Percentiles rank a stretch among this genome's conserved stretches.
Conservation (phyloP, 2,113 vertebrate genomes). For the Coreoperca whiteheadi region DNA sequence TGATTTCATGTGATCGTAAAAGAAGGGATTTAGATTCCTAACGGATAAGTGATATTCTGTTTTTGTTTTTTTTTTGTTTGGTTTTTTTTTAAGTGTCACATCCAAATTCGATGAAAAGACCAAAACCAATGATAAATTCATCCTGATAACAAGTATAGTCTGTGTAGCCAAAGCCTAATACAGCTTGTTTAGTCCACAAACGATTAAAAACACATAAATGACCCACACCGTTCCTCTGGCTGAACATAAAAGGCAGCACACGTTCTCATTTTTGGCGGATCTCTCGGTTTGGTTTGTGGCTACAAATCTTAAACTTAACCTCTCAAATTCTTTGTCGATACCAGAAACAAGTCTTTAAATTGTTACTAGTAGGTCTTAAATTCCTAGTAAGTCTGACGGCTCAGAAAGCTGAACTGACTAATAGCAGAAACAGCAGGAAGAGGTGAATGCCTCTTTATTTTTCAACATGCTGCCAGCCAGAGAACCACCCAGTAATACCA, state of each 20-base stretch:
- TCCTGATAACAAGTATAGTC: background rate
- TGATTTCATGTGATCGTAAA: background rate
- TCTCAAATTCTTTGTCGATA: background rate
- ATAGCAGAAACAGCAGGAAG: conserved; percentile 14
- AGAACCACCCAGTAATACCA: conserved; percentile 40
- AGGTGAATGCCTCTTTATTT: conserved; percentile 8
- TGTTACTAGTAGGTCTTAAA: conserved; percentile 16
- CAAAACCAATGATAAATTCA: background rate
- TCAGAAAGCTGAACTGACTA: conserved; percentile 17
- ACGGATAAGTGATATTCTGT: background rate
- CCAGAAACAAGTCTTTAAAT: conserved; percentile 30
- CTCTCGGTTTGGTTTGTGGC: background rate
- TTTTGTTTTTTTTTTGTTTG: background rate
- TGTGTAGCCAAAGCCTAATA: background rate
- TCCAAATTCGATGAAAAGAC: background rate
- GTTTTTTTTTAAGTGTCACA: background rate
- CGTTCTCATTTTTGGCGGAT: background rate
- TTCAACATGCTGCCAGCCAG: conserved; percentile 11
- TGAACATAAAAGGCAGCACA: background rate
- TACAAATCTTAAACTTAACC: background rate
- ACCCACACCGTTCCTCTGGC: background rate
- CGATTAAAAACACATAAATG: background rate
- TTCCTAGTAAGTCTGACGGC: background rate
- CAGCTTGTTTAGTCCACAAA: background rate
- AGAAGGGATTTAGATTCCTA: background rate